Percentiles rank a stretch among this genome's conserved stretches.
Conservation (phyloP, 1,140 invertebrate genomes). For the Pachypeltis micranthus region DNA sequence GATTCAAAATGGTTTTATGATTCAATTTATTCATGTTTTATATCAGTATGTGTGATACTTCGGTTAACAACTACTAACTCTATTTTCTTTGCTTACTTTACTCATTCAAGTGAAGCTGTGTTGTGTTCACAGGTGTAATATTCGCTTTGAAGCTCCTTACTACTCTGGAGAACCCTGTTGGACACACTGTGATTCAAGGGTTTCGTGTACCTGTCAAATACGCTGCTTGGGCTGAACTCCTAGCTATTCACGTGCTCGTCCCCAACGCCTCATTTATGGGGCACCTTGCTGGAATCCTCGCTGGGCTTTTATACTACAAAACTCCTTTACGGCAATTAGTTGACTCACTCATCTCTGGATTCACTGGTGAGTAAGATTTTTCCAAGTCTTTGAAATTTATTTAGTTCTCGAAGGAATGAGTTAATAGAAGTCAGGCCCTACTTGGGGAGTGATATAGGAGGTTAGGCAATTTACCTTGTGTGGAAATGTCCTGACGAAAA, state of each 20-base stretch:
- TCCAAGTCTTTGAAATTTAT: too few relatives aligned
- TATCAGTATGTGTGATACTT: background rate
- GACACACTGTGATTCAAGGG: slow-evolving; percentile 37
- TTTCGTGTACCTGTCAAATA: slow-evolving; percentile 46
- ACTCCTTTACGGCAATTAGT: slow-evolving; percentile 45
- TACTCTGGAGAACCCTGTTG: slow-evolving; percentile 37
- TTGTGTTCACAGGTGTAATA: slow-evolving; percentile 34
- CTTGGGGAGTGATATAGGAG: too few relatives aligned
- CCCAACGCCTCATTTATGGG: slow-evolving; percentile 49
- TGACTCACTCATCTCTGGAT: slow-evolving; percentile 33
- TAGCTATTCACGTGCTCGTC: slow-evolving; percentile 51
- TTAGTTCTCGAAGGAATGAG: too few relatives aligned
- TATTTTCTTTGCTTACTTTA: background rate
- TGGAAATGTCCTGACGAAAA: too few relatives aligned
- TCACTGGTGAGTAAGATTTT: slow-evolving; percentile 32
- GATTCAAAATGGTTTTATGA: too few relatives aligned
- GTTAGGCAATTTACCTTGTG: too few relatives aligned
- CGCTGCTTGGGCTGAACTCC: slow-evolving; percentile 54
- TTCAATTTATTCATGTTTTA: too few relatives aligned
- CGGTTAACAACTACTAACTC: background rate
- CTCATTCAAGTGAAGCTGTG: slow-evolving; percentile 5
- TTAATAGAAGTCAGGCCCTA: too few relatives aligned
- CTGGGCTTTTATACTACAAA: slow-evolving; percentile 50
- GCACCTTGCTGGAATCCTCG: slow-evolving; percentile 56
- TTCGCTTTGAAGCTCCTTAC: slow-evolving; percentile 58